Evolutionary conservation across 2,113 vertebrate species (phyloP).

Genomic region (Aegypius monachus): DNA sequence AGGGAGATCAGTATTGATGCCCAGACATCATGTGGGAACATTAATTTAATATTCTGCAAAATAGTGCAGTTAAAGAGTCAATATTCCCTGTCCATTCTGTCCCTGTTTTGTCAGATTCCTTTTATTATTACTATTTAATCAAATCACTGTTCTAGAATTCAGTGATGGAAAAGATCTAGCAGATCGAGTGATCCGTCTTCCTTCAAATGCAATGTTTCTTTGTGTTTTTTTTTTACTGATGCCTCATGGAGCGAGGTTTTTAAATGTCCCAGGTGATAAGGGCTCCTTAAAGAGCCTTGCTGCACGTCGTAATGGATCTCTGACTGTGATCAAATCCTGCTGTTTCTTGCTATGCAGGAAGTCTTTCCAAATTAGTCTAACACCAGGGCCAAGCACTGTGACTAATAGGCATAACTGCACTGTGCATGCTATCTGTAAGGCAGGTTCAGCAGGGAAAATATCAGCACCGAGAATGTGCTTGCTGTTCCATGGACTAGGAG

Average conservation of each 20-base stretch:
- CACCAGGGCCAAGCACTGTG: conserved; percentile 56
- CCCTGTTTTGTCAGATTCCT: neutral
- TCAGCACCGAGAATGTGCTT: neutral
- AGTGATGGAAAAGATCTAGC: neutral
- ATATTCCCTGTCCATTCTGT: neutral
- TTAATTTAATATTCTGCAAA: conserved; percentile 34
- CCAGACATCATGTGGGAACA: neutral
- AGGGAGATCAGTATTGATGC: conserved; percentile 23
- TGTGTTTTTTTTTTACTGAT: neutral
- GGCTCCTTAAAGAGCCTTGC: conserved; percentile 16
- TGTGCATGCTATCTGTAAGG: conserved; percentile 33
- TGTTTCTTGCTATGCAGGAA: conserved; percentile 59
- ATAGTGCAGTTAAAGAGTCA: neutral
- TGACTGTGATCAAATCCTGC: conserved; percentile 59
- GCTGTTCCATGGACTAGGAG: neutral
- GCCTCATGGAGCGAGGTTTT: neutral
- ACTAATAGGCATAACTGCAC: conserved; percentile 64
- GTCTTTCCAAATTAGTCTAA: conserved; percentile 68
- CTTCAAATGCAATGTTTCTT: neutral
- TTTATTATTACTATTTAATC: neutral
- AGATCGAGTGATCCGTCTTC: neutral
- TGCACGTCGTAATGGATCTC: conserved; percentile 30
- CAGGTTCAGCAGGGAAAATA: conserved; percentile 32
- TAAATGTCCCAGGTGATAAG: conserved; percentile 30
- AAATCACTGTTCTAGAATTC: neutral